Conservation (phyloP, 2,113 vertebrate species). For the Bos taurus region DNA sequence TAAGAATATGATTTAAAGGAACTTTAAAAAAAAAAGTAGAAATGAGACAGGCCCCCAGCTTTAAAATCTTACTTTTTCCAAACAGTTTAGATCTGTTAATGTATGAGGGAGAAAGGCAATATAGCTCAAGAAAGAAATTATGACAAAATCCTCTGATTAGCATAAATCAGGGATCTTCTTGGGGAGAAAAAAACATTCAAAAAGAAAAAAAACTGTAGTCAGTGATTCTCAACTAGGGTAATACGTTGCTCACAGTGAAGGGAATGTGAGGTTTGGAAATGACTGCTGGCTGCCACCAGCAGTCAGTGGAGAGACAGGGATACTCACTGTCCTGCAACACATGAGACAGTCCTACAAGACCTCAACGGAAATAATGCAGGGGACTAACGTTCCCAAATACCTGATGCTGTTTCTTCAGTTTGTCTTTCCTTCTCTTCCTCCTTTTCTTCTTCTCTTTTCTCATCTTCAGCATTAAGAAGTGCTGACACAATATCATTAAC, state of each 20-base stretch:
- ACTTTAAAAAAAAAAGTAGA: not conserved
- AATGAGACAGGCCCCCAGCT: not conserved
- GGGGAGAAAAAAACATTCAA: not conserved
- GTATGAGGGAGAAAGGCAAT: not conserved
- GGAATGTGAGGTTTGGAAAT: not conserved
- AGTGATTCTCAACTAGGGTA: not conserved
- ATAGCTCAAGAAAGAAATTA: slow-evolving; percentile 13
- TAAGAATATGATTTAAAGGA: not conserved
- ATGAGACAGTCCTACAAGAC: not conserved
- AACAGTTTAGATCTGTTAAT: not conserved
- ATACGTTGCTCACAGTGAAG: not conserved
- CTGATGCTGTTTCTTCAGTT: slow-evolving; percentile 91
- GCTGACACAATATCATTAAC: slow-evolving; percentile 93
- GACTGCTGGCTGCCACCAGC: not conserved
- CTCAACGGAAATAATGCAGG: not conserved
- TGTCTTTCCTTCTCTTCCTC: slow-evolving; percentile 92
- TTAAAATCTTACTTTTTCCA: slow-evolving; percentile 3
- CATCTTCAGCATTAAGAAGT: slow-evolving; percentile 92
- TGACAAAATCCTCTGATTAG: not conserved
- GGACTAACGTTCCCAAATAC: slow-evolving; percentile 73
- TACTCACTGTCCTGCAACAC: not conserved
- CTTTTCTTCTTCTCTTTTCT: slow-evolving; percentile 92
- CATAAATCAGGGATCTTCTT: not conserved
- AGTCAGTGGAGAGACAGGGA: not conserved
- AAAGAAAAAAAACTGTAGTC: not conserved